These are phyloP conservation scores for Ceratotherium simum DNA, from an alignment of 2,113 vertebrate genomes.

Conservation along the genomic window DNA sequence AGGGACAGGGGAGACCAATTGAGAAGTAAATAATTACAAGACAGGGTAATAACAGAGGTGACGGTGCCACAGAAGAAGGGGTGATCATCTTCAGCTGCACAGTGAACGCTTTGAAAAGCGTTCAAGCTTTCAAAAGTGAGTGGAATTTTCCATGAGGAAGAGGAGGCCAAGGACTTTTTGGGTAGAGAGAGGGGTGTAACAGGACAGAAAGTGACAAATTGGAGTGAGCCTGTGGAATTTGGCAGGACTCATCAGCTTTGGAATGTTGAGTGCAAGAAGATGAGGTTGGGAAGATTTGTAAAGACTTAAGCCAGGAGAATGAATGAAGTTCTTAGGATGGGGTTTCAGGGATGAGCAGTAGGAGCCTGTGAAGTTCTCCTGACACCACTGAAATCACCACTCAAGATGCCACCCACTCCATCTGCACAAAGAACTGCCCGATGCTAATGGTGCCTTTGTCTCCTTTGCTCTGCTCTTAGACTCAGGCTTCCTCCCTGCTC, in stretches of 20 bases:
- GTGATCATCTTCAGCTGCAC: neutral
- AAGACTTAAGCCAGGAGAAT: neutral
- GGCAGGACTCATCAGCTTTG: neutral
- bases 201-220: neutral
- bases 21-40: neutral
- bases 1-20: neutral
- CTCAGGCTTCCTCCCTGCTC: neutral
- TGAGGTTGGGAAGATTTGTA: neutral
- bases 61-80: neutral
- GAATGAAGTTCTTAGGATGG: neutral
- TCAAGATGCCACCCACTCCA: neutral
- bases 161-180: neutral
- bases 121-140: neutral
- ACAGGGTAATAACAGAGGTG: neutral
- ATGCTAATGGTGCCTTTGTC: neutral
- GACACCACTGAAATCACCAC: neutral
- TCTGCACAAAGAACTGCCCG: accelerated
- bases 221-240: neutral
- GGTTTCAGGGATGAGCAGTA: neutral
- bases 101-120: neutral
- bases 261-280: neutral
- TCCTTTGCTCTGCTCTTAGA: neutral
- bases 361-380: neutral
- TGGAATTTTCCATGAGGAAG: neutral
- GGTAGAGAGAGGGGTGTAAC: neutral